Evolutionary conservation across 2,888 invertebrate genomes (phyloP).

Genomic region (Cataglyphis altisquamis): DNA sequence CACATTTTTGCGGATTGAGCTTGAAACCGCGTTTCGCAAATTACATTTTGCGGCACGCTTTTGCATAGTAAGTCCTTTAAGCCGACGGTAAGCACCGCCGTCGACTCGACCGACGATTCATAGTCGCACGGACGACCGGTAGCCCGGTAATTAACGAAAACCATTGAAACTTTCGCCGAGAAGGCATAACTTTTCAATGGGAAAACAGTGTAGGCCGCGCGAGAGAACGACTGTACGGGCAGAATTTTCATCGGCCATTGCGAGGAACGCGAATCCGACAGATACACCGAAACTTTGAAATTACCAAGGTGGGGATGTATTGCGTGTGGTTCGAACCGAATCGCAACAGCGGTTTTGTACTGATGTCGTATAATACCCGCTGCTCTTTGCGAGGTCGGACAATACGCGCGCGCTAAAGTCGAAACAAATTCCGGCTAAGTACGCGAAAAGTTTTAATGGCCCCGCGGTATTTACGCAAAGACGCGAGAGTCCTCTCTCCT

Average conservation of each 20-base stretch:
- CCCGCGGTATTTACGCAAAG: conserved; percentile 72
- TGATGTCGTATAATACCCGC: conserved; percentile 12
- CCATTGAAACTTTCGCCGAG: conserved; percentile 36
- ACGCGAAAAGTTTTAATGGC: conserved; percentile 79
- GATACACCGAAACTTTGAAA: conserved; percentile 44
- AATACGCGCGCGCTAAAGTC: conserved; percentile 29
- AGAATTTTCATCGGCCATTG: conserved; percentile 34
- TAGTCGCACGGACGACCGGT: conserved; percentile 13
- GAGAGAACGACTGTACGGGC: background rate
- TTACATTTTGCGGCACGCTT: conserved; percentile 18
- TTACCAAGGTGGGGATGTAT: conserved; percentile 34
- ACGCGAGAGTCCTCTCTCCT: conserved; percentile 39
- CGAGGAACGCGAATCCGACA: conserved; percentile 31
- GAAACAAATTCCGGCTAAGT: conserved; percentile 76
- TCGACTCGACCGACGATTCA: conserved; percentile 46
- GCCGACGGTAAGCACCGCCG: conserved; percentile 30
- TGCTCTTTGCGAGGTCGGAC: conserved; percentile 30
- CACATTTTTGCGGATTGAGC: conserved; percentile 17
- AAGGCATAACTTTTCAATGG: conserved; percentile 29
- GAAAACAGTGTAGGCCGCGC: background rate
- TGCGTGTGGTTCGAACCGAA: conserved; percentile 24
- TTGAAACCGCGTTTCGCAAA: conserved; percentile 22
- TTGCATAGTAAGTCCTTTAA: conserved; percentile 30
- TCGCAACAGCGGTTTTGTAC: conserved; percentile 40
- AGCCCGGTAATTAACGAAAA: conserved; percentile 46